Conservation (phyloP, 2,113 vertebrate species). For the Numida meleagris region DNA sequence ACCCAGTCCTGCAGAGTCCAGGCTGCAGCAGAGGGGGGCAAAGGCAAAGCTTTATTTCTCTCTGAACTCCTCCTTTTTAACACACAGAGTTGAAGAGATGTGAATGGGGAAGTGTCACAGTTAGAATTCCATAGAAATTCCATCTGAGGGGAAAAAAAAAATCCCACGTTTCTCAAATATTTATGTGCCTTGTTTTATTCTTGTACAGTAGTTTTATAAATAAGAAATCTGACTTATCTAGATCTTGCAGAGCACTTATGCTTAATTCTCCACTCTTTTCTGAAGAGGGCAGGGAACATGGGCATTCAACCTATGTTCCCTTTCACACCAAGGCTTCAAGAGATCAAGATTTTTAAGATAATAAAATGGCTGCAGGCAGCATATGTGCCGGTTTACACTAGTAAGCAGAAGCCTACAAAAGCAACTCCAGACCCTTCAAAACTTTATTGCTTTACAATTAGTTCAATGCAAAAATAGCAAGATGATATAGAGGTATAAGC, state of each 20-base stretch:
- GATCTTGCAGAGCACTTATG: background rate
- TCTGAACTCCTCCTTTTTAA: slow-evolving; percentile 12
- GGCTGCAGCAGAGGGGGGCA: slow-evolving; percentile 14
- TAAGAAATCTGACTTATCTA: background rate
- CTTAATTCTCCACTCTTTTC: background rate
- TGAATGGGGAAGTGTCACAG: background rate
- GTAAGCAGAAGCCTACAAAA: background rate
- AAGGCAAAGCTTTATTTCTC: slow-evolving; percentile 24
- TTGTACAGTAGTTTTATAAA: background rate
- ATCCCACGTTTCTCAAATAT: background rate
- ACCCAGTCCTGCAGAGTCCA: background rate
- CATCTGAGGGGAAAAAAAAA: background rate
- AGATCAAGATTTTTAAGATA: background rate
- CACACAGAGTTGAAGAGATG: background rate
- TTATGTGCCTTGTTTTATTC: background rate
- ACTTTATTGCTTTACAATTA: background rate
- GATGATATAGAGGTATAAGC: background rate
- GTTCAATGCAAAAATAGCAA: background rate
- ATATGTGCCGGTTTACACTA: background rate
- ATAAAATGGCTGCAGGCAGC: background rate
- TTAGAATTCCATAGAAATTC: slow-evolving; percentile 51
- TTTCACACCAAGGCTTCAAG: background rate
- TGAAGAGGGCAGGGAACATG: background rate
- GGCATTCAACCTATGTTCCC: background rate
- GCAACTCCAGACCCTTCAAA: background rate